Percentiles rank a stretch among this genome's conserved stretches.
These are phyloP conservation scores for Dolichoris vasculosae DNA, from an alignment of 1,140 invertebrate species.

Conservation along the genomic window DNA sequence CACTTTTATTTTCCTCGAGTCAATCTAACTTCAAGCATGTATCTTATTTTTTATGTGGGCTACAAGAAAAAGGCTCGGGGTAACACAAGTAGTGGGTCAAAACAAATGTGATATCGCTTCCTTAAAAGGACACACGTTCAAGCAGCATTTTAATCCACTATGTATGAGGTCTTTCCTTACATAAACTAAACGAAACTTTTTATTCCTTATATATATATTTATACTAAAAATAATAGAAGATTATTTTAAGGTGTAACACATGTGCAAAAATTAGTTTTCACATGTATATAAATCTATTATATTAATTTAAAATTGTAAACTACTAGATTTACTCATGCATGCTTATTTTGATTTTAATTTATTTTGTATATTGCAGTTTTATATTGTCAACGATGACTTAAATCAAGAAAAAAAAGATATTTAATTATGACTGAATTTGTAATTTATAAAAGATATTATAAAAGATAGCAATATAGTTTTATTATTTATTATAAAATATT, in stretches of 20 bases:
- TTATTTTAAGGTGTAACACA: constrained; percentile 21
- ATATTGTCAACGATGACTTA: too few relatives aligned
- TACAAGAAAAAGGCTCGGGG: not conserved
- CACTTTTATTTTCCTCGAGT: not conserved
- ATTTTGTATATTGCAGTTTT: too few relatives aligned
- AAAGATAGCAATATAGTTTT: too few relatives aligned
- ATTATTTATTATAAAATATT: too few relatives aligned
- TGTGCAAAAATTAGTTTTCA: constrained; percentile 5
- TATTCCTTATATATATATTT: not conserved
- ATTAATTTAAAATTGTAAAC: not conserved
- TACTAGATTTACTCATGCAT: not conserved
- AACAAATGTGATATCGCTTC: constrained; percentile 51
- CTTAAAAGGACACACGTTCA: constrained; percentile 46
- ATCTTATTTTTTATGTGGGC: constrained; percentile 20
- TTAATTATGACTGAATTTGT: too few relatives aligned
- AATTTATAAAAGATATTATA: too few relatives aligned
- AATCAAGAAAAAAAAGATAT: too few relatives aligned
- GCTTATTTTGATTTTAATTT: too few relatives aligned
- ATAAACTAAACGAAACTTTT: constrained; percentile 7
- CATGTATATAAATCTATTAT: constrained; percentile 11
- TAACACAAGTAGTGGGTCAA: constrained; percentile 39
- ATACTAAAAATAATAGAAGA: constrained; percentile 53
- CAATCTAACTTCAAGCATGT: not conserved
- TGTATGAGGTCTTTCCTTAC: constrained; percentile 20
- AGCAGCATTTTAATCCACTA: constrained; percentile 23